These are phyloP conservation scores for Brachionus manjavacas DNA, from an alignment of 1,140 invertebrate genomes.

Conservation along the genomic window DNA sequence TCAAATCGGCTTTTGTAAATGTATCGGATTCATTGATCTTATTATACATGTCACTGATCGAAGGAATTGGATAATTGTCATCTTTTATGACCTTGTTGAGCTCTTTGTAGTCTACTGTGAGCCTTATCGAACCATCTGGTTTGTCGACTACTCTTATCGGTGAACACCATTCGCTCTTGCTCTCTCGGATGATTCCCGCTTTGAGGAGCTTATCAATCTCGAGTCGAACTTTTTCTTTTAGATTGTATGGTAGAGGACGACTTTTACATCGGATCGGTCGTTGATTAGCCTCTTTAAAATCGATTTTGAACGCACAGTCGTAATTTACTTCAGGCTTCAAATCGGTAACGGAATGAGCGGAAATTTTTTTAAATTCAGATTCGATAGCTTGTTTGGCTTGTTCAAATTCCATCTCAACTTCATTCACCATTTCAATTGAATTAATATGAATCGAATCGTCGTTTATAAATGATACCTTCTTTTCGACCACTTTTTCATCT, in stretches of 20 bases:
- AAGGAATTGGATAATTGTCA: not conserved
- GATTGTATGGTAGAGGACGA: not conserved
- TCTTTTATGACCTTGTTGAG: not conserved
- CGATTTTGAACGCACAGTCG: not conserved
- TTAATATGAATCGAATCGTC: not conserved
- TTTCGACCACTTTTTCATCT: not conserved
- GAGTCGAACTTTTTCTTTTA: not conserved
- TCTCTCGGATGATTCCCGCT: slow-evolving; percentile 40
- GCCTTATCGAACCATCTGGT: not conserved
- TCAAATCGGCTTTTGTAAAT: not conserved
- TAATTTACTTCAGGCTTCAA: not conserved
- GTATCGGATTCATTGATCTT: slow-evolving; percentile 19
- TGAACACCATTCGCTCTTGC: slow-evolving; percentile 45
- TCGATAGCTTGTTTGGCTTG: not conserved
- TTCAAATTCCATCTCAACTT: not conserved
- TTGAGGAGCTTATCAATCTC: not conserved
- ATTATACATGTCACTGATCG: not conserved
- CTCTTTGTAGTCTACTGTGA: not conserved
- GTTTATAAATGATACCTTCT: not conserved
- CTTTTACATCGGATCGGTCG: not conserved
- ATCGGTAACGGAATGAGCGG: not conserved
- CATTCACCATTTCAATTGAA: not conserved
- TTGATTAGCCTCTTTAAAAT: not conserved
- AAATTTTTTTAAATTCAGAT: not conserved
- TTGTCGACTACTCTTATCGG: slow-evolving; percentile 45